Base-by-base conservation (phyloP, 1,140 invertebrate species). In the Dendrolimus kikuchii region DNA sequence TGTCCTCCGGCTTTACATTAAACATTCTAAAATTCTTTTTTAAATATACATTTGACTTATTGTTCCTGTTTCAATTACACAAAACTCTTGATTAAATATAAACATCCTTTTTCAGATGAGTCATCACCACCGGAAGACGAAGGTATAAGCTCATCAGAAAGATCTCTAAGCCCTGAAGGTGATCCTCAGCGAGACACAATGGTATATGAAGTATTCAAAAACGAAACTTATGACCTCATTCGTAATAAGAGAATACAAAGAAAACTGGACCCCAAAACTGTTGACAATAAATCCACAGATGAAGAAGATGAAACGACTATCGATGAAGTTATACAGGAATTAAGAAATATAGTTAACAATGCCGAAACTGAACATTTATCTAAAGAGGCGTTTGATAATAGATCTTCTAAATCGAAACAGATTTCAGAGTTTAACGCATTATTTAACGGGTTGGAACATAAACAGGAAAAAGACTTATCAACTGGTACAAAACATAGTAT, bases 291-390 rank as follows among this genome's bases (percentile, higher is more conserved):
- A 59, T 62, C 81, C 38, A 80, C 83, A 5, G 90, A 91, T 50
- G 92, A 93, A 47, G 93, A 94, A 64, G 93, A 93, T 48, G 93
- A 95, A 83, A 94, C 93, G 0, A 95, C 94, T 8, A 95, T 96
- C 49, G 95, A 95, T 62, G 94, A 95, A 83, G 94, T 95, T 0
- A 95, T 96, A 66, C 93, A 95, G 76, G 94, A 95, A 72, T 77
- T 96, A 38, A 89, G 93, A 62, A 95, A 95, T 62, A 95, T 95
- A 49, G 93, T 95, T 0, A 95, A 94, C 71, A 93, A 95, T 55
- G 94, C 93, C 0, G 93, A 95, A 85, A 90, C 90, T 1, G 92
- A 95, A 68, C 89, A 92, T 63, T 91, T 89, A 59, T 84, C 86
- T 37, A 88, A 88, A 74, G 81, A 87, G 40, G 72, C 71, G 74